A percentile compares a stretch with the other conserved stretches of the same genome.
These are phyloP conservation scores for Pinctada fucata DNA, from an alignment of 2,888 invertebrate species.

Conservation along the genomic window DNA sequence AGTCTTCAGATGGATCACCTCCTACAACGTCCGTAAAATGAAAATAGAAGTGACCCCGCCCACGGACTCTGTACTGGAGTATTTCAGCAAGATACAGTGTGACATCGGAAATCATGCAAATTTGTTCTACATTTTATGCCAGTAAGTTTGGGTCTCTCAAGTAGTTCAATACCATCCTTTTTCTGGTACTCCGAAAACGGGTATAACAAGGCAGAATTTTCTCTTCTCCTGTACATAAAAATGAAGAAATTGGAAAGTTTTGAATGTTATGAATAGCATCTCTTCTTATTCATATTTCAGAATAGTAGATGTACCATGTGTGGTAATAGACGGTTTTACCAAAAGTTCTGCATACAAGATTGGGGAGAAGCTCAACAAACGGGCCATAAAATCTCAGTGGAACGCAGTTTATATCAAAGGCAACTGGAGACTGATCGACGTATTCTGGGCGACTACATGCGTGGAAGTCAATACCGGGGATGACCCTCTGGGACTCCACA, in stretches of 20 bases:
- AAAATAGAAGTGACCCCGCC: constrained; percentile 26
- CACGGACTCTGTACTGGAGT: constrained; percentile 25
- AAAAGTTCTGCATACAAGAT: constrained; percentile 59
- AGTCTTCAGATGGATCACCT: constrained; percentile 30
- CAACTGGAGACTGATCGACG: constrained; percentile 57
- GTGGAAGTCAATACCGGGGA: constrained; percentile 41
- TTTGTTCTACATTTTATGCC: constrained; percentile 31
- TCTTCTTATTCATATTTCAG: constrained; percentile 33
- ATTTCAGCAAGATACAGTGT: constrained; percentile 33
- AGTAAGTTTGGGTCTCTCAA: constrained; percentile 19
- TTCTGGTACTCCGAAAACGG: too few species aligned
- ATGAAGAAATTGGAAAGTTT: too few species aligned
- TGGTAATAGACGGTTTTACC: constrained; percentile 54
- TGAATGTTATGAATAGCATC: too few species aligned
- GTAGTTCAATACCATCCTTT: too few species aligned
- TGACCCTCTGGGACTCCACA: constrained; percentile 38
- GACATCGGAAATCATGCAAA: constrained; percentile 37
- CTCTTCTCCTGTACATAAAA: too few species aligned
- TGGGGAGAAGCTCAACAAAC: constrained; percentile 47
- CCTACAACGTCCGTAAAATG: constrained; percentile 30
- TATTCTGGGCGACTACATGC: constrained; percentile 59
- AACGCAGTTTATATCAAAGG: constrained; percentile 56
- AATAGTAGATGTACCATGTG: constrained; percentile 51
- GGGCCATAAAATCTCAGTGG: constrained; percentile 58
- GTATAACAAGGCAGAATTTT: too few species aligned